A percentile compares a stretch with the other conserved stretches of the same genome.
These are phyloP conservation scores for Caerostris darwini DNA, from an alignment of 1,140 invertebrate genomes.

Conservation along the genomic window DNA sequence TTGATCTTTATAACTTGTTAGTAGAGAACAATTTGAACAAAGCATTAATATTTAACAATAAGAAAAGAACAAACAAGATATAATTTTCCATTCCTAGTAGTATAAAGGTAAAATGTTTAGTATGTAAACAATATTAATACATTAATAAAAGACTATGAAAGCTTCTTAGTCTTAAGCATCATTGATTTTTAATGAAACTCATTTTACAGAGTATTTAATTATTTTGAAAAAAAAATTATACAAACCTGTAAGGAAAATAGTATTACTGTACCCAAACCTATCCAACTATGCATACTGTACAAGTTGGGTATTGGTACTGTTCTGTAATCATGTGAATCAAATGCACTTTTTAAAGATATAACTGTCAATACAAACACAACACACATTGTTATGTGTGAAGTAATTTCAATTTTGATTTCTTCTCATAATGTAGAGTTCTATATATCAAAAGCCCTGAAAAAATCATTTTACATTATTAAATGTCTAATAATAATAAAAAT, in stretches of 20 bases:
- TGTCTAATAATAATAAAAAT: too few species aligned
- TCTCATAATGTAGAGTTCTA: conserved; percentile 88
- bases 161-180: too few species aligned
- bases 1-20: too few species aligned
- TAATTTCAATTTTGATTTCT: conserved; percentile 90
- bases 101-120: too few species aligned
- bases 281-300: conserved; percentile 91
- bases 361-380: conserved; percentile 86
- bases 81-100: too few species aligned
- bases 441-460: conserved; percentile 87
- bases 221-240: neutral
- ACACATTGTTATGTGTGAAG: conserved; percentile 87
- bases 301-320: conserved; percentile 88
- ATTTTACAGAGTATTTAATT: neutral
- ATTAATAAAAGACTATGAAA: too few species aligned
- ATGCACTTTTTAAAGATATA: conserved; percentile 90
- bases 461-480: neutral
- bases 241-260: conserved; percentile 89
- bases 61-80: too few species aligned
- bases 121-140: too few species aligned
- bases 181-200: too few species aligned
- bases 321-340: conserved; percentile 90
- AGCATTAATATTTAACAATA: too few species aligned
- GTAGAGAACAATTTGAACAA: too few species aligned
- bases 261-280: conserved; percentile 89